Conservation (phyloP, 2,113 vertebrate species). For the Otolemur garnettii region DNA sequence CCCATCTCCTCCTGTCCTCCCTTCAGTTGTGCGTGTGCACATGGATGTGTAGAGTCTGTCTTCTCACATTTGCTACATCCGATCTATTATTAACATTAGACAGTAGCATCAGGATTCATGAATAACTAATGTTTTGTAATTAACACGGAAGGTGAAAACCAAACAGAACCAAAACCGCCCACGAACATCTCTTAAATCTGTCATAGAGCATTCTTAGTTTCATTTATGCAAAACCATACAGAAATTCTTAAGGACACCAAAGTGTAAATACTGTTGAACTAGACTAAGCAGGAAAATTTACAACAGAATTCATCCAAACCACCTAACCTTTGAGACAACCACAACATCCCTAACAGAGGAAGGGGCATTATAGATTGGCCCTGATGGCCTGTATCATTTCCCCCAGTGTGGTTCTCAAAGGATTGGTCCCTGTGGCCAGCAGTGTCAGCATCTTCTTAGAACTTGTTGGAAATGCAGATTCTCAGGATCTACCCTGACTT, state of each 20-base stretch:
- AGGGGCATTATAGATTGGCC: fast-evolving
- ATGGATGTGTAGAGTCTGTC: neutral
- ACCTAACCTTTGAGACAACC: neutral
- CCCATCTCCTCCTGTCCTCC: neutral
- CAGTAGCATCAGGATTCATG: neutral
- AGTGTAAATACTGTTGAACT: neutral
- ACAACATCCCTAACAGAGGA: too few species aligned
- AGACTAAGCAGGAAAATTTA: neutral
- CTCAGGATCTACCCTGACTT: neutral
- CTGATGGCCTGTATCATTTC: neutral
- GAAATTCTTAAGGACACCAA: neutral
- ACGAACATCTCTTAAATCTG: conserved; percentile 32
- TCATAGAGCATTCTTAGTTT: neutral
- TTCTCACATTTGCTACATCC: neutral
- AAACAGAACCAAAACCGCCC: neutral
- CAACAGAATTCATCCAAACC: neutral
- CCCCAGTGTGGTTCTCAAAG: neutral
- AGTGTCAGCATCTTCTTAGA: neutral
- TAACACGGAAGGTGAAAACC: neutral
- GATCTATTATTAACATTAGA: neutral
- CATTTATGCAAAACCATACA: neutral
- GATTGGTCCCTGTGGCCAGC: neutral
- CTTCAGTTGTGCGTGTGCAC: neutral
- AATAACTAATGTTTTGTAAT: neutral
- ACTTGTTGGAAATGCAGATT: neutral